Base-by-base conservation (phyloP, 2,888 invertebrate species). In the Chrysolina americana region DNA sequence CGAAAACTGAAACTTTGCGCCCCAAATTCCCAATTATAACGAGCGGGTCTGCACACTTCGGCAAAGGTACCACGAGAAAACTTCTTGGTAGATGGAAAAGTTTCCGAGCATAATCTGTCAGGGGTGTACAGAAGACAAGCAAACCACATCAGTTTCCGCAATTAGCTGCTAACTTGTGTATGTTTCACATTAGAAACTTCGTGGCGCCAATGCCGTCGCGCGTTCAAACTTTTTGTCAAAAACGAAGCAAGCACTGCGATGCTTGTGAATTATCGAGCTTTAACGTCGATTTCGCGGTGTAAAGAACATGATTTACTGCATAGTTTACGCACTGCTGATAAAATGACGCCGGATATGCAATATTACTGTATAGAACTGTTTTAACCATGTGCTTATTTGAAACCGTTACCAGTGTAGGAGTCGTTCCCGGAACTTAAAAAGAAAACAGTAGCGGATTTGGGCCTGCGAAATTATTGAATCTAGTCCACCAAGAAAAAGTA, bases 181-280 rank as follows among this genome's bases (percentile, higher is more conserved):
- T 70, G 71, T 74, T 74, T 74, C 74, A 71, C 71, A 74, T 74
- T 74, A 68, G 68, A 64, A 74, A 74, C 59, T 74, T 74, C 62
- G 63, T 65, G 74, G 59, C 70, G 73, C 19, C 53, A 19, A 21
- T 53, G 53, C 11, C 36, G 70, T 17, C 71, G 53, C 41, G 56
- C 64, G 62, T 68, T 65, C 63, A 65, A 74, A 74, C 44, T 74
- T 71, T 74, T 74, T 71, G 70, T 63, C 23, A 63, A 71, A 70
- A 74, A 47, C 36, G 63, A 23, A 62, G 41, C 41, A 17, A 36
- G 68, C 72, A 59, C 36, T 13, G 17, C 15, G 59, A 6, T 4
- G 59, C 53, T 53, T 68, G 64, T 68, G 50, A 68, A 64, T 73
- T 73, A 73, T 68, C 28, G 68, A 64, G 68, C 64, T 53, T 65